Percentiles rank a stretch among this genome's conserved stretches.
These are phyloP conservation scores for Zosterops japonicus DNA, from an alignment of 2,113 vertebrate genomes.

Conservation along the genomic window DNA sequence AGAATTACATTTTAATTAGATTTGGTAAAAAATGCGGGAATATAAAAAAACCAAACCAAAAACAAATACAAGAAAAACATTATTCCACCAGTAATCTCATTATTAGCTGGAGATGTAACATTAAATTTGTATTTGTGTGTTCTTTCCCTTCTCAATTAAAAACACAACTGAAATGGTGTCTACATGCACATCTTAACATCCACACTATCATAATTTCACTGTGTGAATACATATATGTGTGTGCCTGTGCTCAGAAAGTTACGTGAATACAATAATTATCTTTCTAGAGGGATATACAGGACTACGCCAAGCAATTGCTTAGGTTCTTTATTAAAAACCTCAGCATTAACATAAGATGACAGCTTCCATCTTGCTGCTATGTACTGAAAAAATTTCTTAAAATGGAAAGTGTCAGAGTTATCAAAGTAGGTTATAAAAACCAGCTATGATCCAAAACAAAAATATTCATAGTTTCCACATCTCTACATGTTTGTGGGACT, in stretches of 20 bases:
- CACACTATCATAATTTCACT: not conserved
- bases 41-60: not conserved
- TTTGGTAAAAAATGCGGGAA: not conserved
- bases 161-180: not conserved
- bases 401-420: not conserved
- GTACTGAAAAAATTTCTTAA: not conserved
- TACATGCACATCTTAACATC: not conserved
- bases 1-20: not conserved
- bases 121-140: not conserved
- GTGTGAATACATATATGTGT: accelerated
- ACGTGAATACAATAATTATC: not conserved
- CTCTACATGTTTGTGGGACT: not conserved
- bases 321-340: not conserved
- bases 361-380: not conserved
- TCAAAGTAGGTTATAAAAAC: not conserved
- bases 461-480: not conserved
- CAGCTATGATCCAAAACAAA: not conserved
- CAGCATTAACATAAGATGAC: not conserved
- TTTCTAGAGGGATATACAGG: not conserved
- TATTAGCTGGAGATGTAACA: not conserved
- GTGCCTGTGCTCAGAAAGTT: not conserved
- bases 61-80: not conserved
- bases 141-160: not conserved
- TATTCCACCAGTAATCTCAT: not conserved
- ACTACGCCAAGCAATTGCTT: not conserved